phyloP scores from a whole-genome alignment of 2,797 vertebrate species.

The Parauchenoglanis punctatus region DNA sequence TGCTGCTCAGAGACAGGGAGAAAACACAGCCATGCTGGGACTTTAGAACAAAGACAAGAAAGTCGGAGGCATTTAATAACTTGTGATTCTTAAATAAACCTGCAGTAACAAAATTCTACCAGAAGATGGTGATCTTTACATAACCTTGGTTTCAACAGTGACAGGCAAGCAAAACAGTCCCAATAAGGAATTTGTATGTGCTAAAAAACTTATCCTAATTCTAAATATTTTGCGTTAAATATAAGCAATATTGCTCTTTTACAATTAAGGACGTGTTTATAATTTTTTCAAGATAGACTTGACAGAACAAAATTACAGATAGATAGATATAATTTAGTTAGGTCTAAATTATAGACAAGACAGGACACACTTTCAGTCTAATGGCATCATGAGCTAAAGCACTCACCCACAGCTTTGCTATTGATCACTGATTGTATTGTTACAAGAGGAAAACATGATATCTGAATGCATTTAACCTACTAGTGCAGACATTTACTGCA shows the following conservation, averaged over 20 bases:
- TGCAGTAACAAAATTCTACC: conserved; percentile 33
- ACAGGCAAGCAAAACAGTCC: background rate
- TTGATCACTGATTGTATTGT: background rate
- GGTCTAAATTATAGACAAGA: no score
- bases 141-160: background rate
- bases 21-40: background rate
- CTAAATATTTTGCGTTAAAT: background rate
- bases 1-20: conserved; percentile 77
- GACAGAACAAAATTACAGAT: no score
- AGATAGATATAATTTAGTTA: no score
- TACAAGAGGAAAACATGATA: background rate
- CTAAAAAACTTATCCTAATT: background rate
- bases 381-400: background rate
- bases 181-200: no score
- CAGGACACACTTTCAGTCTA: background rate
- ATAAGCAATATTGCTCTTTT: no score
- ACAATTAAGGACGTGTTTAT: background rate
- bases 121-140: conserved; percentile 53
- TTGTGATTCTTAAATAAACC: background rate
- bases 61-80: background rate
- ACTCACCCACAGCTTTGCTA: no score
- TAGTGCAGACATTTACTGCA: background rate
- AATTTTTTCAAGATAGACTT: background rate
- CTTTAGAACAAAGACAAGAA: background rate
- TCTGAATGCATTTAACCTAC: background rate